Percentiles rank a stretch among this genome's conserved stretches.
Evolutionary conservation across 2,888 invertebrate species (phyloP).

Genomic region (Ectemnius continuus): DNA sequence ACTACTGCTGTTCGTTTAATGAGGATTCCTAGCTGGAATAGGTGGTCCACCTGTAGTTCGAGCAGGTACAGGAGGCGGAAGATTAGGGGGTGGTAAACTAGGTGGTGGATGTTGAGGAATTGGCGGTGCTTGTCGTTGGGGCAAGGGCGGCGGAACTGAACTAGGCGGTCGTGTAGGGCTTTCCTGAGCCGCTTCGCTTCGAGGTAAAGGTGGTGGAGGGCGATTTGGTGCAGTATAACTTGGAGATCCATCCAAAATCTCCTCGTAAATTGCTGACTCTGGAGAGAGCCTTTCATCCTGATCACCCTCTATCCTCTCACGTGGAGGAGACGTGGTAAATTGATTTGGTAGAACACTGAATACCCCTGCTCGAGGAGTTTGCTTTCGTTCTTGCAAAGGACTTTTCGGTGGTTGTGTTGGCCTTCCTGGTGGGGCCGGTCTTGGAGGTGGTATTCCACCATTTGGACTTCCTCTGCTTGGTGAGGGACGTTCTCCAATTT

Average conservation of each 20-base stretch:
- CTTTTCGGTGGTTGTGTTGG: conserved; percentile 73
- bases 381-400: conserved; percentile 69
- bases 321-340: conserved; percentile 47
- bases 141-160: conserved; percentile 73
- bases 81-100: conserved; percentile 75
- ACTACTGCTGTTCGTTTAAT: conserved; percentile 47
- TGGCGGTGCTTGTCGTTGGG: conserved; percentile 72
- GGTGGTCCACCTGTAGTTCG: conserved; percentile 83
- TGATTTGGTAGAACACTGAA: conserved; percentile 73
- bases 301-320: conserved; percentile 43
- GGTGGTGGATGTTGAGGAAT: conserved; percentile 74
- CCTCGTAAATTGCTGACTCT: conserved; percentile 76
- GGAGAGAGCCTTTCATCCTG: conserved; percentile 66
- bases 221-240: conserved; percentile 73
- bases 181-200: conserved; percentile 63
- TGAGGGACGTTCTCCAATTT: conserved; percentile 80
- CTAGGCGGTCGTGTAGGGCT: conserved; percentile 59
- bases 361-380: conserved; percentile 71
- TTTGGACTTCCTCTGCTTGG: conserved; percentile 80
- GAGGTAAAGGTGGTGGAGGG: conserved; percentile 75
- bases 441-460: conserved; percentile 79
- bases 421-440: conserved; percentile 78
- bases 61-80: conserved; percentile 81
- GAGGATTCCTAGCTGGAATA: conserved; percentile 81
- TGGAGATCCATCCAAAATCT: conserved; percentile 71